Evolutionary conservation across 2,888 invertebrate genomes (phyloP), one percentile per base, ranked within the genome.

Genomic region (Venusia cambrica): DNA sequence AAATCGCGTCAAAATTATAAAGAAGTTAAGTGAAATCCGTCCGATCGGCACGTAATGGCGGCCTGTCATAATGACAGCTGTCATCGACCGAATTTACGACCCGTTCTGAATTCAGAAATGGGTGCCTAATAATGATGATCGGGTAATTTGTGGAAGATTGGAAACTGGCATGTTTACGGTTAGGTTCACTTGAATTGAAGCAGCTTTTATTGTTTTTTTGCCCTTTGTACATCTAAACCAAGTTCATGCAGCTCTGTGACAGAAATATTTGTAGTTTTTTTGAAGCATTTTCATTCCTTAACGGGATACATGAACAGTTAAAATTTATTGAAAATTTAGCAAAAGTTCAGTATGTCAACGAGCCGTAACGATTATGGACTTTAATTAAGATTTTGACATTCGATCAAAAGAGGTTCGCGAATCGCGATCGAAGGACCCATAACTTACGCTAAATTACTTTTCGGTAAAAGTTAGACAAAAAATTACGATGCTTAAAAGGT

Each of bases 1-100:
- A 60, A 72, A 74, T 80, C 74, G 67, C 73, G 71, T 77, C 75
- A 68, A 84, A 85, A 84, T 84, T 84, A 84, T 79, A 75, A 79
- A 70, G 73, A 65, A 71, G 66, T 66, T 78, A 76, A 78, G 76
- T 78, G 75, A 78, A 76, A 76, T 71, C 67, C 57, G 56, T 39
- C 36, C 57, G 61, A 57, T 57, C 57, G 54, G 48, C 52, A 45
- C 50, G 50, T 67, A 69, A 69, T 65, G 65, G 57, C 44, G 65
- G 61, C 60, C 57, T 63, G 67, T 64, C 66, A 66, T 60, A 60
- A 67, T 65, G 61, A 60, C 58, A 60, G 57, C 54, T 62, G 62
- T 65, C 69, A 65, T 30, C 44, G 50, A 48, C 38, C 34, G 48
- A 67, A 65, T 67, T 67, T 64, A 67, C 57, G 64, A 54, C 48